These are phyloP conservation scores for Antheraea assamensis DNA, from an alignment of 2,888 invertebrate genomes.

Conservation along the genomic window DNA sequence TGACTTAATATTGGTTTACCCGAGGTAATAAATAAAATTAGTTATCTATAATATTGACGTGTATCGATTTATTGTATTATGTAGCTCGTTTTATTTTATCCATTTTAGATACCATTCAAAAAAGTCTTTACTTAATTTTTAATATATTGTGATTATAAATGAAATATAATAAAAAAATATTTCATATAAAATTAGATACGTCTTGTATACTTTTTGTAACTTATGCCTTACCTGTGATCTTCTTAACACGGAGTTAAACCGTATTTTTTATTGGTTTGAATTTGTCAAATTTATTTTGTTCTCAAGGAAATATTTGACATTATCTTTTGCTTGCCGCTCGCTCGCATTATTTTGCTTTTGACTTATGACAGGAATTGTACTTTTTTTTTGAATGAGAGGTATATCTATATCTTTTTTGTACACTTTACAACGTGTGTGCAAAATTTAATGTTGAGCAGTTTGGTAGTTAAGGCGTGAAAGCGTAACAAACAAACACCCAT, in stretches of 20 bases:
- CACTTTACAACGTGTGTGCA: no score
- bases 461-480: no score
- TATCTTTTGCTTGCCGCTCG: background rate
- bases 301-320: background rate
- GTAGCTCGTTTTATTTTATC: background rate
- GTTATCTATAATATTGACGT: background rate
- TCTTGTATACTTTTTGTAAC: no score
- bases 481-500: no score
- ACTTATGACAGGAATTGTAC: background rate
- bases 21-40: background rate
- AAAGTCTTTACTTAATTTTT: no score
- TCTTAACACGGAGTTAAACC: background rate
- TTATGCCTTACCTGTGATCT: no score
- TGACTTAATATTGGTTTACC: background rate
- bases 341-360: background rate
- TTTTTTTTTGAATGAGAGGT: no score
- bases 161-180: no score
- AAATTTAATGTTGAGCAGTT: no score
- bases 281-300: background rate
- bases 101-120: background rate
- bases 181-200: no score
- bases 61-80: background rate
- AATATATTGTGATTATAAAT: no score
- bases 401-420: no score
- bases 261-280: background rate